These are phyloP conservation scores for Hymenochirus boettgeri DNA, from an alignment of 2,113 vertebrate species.

Conservation along the genomic window DNA sequence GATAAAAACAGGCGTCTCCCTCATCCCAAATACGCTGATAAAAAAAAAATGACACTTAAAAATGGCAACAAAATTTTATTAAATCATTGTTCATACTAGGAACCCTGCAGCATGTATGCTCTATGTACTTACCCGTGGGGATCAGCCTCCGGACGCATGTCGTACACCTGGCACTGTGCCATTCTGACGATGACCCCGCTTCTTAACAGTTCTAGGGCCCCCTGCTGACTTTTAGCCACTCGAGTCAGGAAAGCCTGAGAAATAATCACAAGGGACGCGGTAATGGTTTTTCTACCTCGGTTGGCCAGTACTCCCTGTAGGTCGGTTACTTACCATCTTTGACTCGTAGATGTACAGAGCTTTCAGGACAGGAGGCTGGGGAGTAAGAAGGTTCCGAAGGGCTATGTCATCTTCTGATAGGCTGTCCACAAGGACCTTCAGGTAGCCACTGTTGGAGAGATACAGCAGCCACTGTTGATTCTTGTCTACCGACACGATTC, in stretches of 20 bases:
- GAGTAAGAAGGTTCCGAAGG: conserved; percentile 82
- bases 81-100: too few relatives aligned
- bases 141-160: conserved; percentile 89
- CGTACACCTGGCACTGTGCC: conserved; percentile 90
- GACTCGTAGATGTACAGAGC: conserved; percentile 93
- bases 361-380: conserved; percentile 88
- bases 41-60: not conserved
- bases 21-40: conserved; percentile 69
- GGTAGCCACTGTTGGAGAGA: conserved; percentile 91
- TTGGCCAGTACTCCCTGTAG: too few relatives aligned
- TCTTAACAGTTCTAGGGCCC: conserved; percentile 81
- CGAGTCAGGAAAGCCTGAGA: conserved; percentile 86
- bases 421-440: conserved; percentile 91
- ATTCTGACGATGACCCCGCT: conserved; percentile 85
- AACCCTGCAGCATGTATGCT: too few relatives aligned
- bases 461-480: conserved; percentile 92
- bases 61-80: not conserved
- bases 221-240: conserved; percentile 85
- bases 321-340: conserved; percentile 88
- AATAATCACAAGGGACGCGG: not conserved
- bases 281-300: not conserved
- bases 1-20: conserved; percentile 86
- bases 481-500: conserved; percentile 87
- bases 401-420: conserved; percentile 81
- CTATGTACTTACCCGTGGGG: conserved; percentile 71